Evolutionary conservation across 2,797 vertebrate species (phyloP).

Genomic region (Micromesistius poutassou): DNA sequence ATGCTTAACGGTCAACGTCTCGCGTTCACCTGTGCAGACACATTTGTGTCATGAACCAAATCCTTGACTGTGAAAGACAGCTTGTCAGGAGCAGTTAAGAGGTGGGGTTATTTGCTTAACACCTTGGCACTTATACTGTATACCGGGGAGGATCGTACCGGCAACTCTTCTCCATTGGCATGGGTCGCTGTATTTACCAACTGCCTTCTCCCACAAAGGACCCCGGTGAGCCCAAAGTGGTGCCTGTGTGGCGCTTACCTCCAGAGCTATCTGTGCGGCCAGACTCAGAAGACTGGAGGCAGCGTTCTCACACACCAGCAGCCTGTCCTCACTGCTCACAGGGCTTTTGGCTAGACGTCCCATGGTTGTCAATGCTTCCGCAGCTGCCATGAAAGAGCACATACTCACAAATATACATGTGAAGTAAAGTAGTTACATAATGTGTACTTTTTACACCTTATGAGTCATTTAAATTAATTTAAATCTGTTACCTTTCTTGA

Average conservation of each 20-base stretch:
- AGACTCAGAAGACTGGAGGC: slow-evolving; percentile 77
- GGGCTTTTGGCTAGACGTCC: slow-evolving; percentile 58
- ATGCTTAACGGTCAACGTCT: neutral
- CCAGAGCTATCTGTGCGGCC: slow-evolving; percentile 86
- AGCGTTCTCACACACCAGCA: slow-evolving; percentile 65
- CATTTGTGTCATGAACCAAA: neutral
- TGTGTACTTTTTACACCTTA: neutral
- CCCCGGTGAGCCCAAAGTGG: neutral
- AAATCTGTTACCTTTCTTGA: slow-evolving; percentile 75
- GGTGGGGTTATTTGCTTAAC: neutral
- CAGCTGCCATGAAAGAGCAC: slow-evolving; percentile 69
- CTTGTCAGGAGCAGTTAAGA: neutral
- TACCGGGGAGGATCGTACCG: neutral
- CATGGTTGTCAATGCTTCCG: slow-evolving; percentile 74
- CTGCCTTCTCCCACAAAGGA: neutral
- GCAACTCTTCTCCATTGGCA: neutral
- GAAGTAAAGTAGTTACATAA: neutral
- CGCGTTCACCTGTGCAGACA: neutral
- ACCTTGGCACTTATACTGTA: neutral
- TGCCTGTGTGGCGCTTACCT: slow-evolving; percentile 69
- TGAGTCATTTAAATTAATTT: neutral
- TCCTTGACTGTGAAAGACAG: neutral
- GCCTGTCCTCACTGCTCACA: slow-evolving; percentile 51
- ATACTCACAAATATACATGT: slow-evolving; percentile 10
- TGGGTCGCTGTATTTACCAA: neutral